Percentiles rank a stretch among this genome's conserved stretches.
Evolutionary conservation across 2,113 vertebrate species (phyloP).

Genomic region (Gyps fulvus): DNA sequence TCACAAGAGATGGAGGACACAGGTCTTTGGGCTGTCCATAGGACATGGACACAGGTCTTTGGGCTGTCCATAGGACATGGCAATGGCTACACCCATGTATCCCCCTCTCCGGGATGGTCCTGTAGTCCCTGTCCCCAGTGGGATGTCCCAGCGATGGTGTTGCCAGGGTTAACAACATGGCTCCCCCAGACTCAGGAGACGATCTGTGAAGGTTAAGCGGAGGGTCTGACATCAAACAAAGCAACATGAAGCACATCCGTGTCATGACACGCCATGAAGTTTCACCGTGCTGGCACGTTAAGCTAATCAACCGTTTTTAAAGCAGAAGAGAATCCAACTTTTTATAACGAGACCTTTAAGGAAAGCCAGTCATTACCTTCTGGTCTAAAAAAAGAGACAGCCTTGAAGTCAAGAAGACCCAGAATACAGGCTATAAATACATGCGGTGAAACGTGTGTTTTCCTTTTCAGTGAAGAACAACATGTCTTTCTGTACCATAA

Average conservation of each 20-base stretch:
- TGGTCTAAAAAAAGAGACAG: slow-evolving; percentile 25
- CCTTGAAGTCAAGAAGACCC: slow-evolving; percentile 40
- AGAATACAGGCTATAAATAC: slow-evolving; percentile 56
- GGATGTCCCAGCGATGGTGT: neutral
- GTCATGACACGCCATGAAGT: fast-evolving
- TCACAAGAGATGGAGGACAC: neutral
- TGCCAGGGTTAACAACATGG: neutral
- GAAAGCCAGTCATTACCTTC: neutral
- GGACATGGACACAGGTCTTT: neutral
- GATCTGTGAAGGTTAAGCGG: neutral
- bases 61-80: neutral
- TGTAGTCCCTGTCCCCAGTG: neutral
- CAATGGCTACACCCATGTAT: fast-evolving
- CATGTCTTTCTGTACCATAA: neutral
- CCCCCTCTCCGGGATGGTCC: neutral
- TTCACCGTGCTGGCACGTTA: fast-evolving
- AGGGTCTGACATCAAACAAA: neutral
- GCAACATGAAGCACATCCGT: neutral
- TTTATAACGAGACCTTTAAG: neutral
- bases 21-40: neutral
- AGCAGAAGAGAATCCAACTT: neutral
- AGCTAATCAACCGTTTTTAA: neutral
- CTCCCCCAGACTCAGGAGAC: neutral
- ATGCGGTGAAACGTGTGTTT: neutral
- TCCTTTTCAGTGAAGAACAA: slow-evolving; percentile 13